Evolutionary conservation across 1,140 invertebrate species (phyloP), one percentile per base, ranked within the genome.

Genomic region (Diplogasteroides magnus): DNA sequence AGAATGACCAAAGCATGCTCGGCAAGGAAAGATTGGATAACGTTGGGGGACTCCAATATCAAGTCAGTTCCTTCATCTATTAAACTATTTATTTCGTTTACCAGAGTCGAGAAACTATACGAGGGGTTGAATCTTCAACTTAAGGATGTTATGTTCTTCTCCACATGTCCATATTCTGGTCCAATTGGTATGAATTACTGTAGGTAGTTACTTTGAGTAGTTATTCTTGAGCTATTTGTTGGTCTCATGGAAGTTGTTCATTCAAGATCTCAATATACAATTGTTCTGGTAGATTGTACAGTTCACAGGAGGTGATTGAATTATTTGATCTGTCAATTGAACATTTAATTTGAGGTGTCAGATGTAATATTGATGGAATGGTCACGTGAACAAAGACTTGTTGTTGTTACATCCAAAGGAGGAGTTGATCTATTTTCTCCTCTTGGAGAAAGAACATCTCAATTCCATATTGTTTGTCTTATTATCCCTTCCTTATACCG

Each of bases 101-200:
- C 31, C 59, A 15, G 58, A 58, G 27, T 56, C 48, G 14, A 61
- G 61, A 15, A 23, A 26, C 13, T 13, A 2, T 1, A 63, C 67
- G 1, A 57, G n/a, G 23, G 56, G 55, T 2, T 62, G 3, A 56
- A 66, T 66, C 37, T 72, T 0, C 60, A 29, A 2, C 14, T 72
- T 14, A 59, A 63, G 15, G 67, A 63, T 31, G 65, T 61, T 31
- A 55, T 73, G 3, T 23, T 55, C 26, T 74, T 74, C 27, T 55
- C 72, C 19, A 68, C 72, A 19, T 74, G 72, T 28, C 64, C 63
- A n/a, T 74, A 65, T 48, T 69, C 68, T 2, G 72, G 72, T 23
- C 72, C 72, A 13, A 74, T 74, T 19, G 72, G 72, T 74, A n/a
- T n/a, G n/a, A n/a, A n/a, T n/a, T n/a, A 61, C 48, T 19, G 3